Evolutionary conservation across 2,888 invertebrate genomes (phyloP), one percentile per base, ranked within the genome.

Genomic region (Eudasyphora cyanicolor): DNA sequence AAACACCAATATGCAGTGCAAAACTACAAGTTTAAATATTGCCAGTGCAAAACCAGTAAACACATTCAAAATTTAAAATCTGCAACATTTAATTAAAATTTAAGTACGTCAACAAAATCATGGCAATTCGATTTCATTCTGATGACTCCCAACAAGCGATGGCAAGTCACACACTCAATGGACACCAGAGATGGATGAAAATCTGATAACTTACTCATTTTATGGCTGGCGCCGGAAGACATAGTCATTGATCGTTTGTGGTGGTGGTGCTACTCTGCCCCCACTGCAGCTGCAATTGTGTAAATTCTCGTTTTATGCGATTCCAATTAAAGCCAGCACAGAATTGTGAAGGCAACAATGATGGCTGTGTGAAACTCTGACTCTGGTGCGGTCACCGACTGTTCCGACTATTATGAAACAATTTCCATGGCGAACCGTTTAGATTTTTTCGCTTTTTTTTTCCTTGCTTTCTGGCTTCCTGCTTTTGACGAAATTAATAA

Each of bases 151-250:
- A 38, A 64, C 21, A 74, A 67, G 32, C 45, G n/a, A 45, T 45
- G 12, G 14, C 45, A 45, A 45, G 7, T 35, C 6, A 35, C 35
- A 6, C 6, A 7, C 35, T 35, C 35, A 35, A 35, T 35, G 10
- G 10, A 35, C 35, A 10, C 35, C 35, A 35, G 35, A 35, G 10
- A 42, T 42, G n/a, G 42, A 67, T 1, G 21, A 54, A 35, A 42
- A 14, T 27, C 35, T 8, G 35, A 17, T 57, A n/a, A 49, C 19
- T 75, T 54, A 71, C 84, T 81, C 51, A 84, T 79, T 81, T 84
- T 84, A 60, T 81, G 78, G 17, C 78, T 71, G 71, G 71, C 76
- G 49, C 64, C 51, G 29, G 64, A 67, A 78, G 71, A 79, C 81
- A 81, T 73, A 57, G 19, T 38, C 51, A 51, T 62, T 0, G 35